Evolutionary conservation across 2,113 vertebrate species (phyloP), one percentile per base, ranked within the genome.

Genomic region (Desmodus rotundus): DNA sequence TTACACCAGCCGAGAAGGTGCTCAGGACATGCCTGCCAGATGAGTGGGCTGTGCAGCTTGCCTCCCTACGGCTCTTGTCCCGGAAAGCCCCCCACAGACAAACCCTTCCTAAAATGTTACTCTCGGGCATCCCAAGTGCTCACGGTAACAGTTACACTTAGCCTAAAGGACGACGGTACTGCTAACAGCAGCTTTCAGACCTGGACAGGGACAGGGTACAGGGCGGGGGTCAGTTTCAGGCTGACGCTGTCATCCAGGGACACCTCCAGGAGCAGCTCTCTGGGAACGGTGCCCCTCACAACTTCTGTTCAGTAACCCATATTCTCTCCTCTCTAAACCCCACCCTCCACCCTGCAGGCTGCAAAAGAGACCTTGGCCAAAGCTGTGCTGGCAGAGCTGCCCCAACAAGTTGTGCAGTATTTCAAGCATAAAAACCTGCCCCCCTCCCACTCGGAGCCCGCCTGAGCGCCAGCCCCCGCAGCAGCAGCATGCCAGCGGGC

Each of bases 291-390:
- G 22, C 17, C 52, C 7, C 74, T 93, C 63, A 5, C 24, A 16
- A 22, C 28, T 68, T 26, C 43, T 16, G 8, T n/a, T 20, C 87
- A 38, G 12, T 83, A 80, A 96, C 8, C 70, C 24, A 50, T 9
- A 13, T 45, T 68, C 14, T 95, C n/a, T 81, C 43, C 50, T 22
- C 10, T 72, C 45, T 31, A 3, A 36, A 56, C 72, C 26, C 81
- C 56, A 68, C 43, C n/a, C 38, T 67, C 93, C 33, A 47, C 89
- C 94, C 96, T 31, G 31, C 98, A 99, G 99, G 99, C 99, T 24
- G 99, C 99, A 52, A 99, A 99, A 98, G 99, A 99, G 98, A 99
- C 99, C 11, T 97, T 99, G 96, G 99, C 99, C 98, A 99, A 99
- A 98, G 99, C 99, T 0, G 99, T 99, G 90, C 97, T 99, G 98